Base-by-base conservation (phyloP, 2,797 vertebrate species). In the Thaleichthys pacificus region DNA sequence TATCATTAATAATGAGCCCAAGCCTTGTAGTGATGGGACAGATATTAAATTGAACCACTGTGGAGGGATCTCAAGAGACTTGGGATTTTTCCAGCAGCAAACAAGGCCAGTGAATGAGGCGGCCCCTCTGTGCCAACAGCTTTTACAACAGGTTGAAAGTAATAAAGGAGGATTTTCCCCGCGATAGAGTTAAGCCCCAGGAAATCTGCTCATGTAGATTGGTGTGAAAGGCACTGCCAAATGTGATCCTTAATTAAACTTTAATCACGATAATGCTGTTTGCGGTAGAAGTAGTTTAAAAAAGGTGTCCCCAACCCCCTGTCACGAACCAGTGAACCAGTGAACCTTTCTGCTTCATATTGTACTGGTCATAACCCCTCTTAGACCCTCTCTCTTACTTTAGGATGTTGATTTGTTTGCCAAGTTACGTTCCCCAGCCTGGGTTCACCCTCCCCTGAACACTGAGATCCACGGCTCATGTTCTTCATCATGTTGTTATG, bases 221-320 rank as follows among this genome's bases (percentile, higher is more conserved):
- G 93, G 95, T 95, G 94, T 96, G 96, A 97, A 96, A 97, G 96
- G 96, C 97, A 94, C 96, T 95, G 97, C 97, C 97, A 98, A 98
- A 99, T 95, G 96, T 97, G 97, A 98, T 97, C 97, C 96, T 99
- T 99, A 98, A 99, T 99, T 99, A 99, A 99, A 99, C 96, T 99
- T 98, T 98, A 98, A 99, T 98, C 96, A 98, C 96, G 96, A 97
- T 96, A 96, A 98, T 96, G 91, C 91, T 93, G 93, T 94, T 94
- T 93, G 93, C 92, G 88, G 91, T 91, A 89, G 93, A 90, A 93
- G 93, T 94, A 91, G 92, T 93, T 93, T 80, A 75, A 83, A 86
- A 91, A 89, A 89, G 90, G 91, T 91, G 90, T 91, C 90, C 88
- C 89, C 80, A 88, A 86, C 85, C 81, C 77, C 56, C 85, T 69